Evolutionary conservation across 2,113 vertebrate genomes (phyloP).

Genomic region (Rissa tridactyla): DNA sequence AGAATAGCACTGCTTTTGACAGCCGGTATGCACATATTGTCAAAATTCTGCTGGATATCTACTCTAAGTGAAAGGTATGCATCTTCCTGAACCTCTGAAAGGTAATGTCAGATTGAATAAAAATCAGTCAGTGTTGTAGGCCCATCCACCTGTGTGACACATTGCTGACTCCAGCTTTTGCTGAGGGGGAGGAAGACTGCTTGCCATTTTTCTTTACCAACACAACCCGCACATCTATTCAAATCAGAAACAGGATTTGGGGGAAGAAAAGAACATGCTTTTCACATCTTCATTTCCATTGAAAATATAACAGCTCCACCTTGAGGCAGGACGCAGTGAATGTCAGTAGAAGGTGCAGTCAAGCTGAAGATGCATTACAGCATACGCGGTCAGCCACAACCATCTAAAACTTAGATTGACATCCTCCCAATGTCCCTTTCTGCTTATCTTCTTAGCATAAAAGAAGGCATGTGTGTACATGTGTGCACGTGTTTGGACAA

Average conservation of each 20-base stretch:
- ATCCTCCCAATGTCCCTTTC: background rate
- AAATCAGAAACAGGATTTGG: background rate
- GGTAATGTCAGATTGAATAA: background rate
- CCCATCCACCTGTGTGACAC: background rate
- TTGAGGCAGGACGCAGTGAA: slow-evolving; percentile 38
- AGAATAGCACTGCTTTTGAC: slow-evolving; percentile 12
- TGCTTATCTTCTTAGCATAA: background rate
- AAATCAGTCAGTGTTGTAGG: background rate
- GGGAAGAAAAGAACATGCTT: background rate
- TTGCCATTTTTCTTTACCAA: slow-evolving; percentile 10
- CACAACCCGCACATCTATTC: background rate
- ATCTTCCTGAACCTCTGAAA: background rate
- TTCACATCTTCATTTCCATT: background rate
- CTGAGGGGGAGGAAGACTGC: background rate
- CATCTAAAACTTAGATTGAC: background rate
- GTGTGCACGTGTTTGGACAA: background rate
- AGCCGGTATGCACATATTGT: background rate
- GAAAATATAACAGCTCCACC: slow-evolving; percentile 72
- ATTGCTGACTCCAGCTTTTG: background rate
- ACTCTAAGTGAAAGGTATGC: background rate
- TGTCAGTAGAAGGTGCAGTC: background rate
- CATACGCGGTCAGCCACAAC: background rate
- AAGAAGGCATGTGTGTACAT: background rate
- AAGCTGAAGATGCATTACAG: background rate
- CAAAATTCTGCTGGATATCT: background rate